Base-by-base conservation (phyloP, 2,113 vertebrate species). In the Hemibagrus wyckioides region DNA sequence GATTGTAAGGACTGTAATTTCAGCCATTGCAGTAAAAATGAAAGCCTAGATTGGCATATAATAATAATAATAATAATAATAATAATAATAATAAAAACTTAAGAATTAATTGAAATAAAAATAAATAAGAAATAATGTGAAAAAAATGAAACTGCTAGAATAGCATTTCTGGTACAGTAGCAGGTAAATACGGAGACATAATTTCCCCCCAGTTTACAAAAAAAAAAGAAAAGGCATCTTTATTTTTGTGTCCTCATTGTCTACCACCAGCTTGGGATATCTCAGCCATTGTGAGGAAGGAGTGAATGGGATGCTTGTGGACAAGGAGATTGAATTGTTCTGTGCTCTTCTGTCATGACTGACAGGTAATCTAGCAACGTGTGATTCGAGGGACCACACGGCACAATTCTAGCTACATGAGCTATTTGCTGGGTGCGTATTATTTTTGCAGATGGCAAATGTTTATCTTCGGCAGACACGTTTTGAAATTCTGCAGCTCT, bases 361-460 rank as follows among this genome's bases (percentile, higher is more conserved):
- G 87, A 88, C 82, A 85, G 89, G 85, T 88, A 88, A 90, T 88
- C 85, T 86, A 84, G 67, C 81, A 50, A 39, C 63, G 30, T 17
- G 69, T 56, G 77, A 84, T 69, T 88, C 23, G 14, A 80, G 80
- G 67, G 36, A 82, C 41, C 56, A 25, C 82, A 88, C 13, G 41
- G 48, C 10, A 81, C 89, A 82, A 87, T 88, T 48, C 76, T 61
- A 63, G n/a, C 75, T 69, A 83, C 21, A 80, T 11, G 11, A 82
- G 41, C 79, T 65, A 52, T 76, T 85, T 82, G 76, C 28, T 30
- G 57, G 50, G 23, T 17, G 57, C 41, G 52, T 67, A 79, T 84
- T 86, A 88, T 67, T 82, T 82, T 87, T 85, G 61, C 57, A 79
- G 57, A 84, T 79, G 77, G 28, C 79, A 61, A 61, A 57, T 82